These are phyloP conservation scores for Actinostola sp. DNA, from an alignment of 92 coral and sea anemone genomes.

Conservation along the genomic window DNA sequence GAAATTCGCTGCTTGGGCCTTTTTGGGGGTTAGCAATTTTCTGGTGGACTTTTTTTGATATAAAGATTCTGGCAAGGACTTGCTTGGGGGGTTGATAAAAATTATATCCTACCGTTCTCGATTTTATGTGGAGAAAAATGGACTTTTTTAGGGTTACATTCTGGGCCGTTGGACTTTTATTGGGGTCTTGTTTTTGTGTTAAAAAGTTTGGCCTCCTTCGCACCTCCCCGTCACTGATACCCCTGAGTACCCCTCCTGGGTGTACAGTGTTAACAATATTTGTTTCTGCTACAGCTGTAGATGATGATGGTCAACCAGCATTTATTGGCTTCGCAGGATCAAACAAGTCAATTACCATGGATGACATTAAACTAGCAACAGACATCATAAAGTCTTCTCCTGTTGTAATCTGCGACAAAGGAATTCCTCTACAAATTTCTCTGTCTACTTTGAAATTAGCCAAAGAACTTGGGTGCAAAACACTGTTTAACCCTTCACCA, in stretches of 20 bases:
- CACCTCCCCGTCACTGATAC: neutral
- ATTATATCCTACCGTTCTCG: no score
- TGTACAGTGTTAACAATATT: neutral
- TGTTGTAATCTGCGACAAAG: conserved; percentile 83
- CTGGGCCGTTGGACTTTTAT: no score
- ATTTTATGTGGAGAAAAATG: no score
- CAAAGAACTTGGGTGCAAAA: conserved; percentile 63
- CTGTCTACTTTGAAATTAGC: conserved; percentile 62
- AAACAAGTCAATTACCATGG: conserved; percentile 57
- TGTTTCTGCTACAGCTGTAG: conserved; percentile 47
- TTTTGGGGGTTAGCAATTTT: no score
- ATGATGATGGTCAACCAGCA: conserved; percentile 77
- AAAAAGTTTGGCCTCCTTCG: no score
- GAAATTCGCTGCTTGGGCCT: no score
- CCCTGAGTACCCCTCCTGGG: neutral
- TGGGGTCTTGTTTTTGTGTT: no score
- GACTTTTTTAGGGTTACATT: no score
- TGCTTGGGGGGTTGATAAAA: no score
- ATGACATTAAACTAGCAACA: conserved; percentile 57
- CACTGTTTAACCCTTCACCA: conserved; percentile 90
- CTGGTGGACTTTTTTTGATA: no score
- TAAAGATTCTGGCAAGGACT: no score
- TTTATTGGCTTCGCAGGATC: conserved; percentile 89
- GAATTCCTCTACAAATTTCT: conserved; percentile 75
- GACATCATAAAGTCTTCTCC: conserved; percentile 52